Evolutionary conservation across 1,140 invertebrate genomes (phyloP), one percentile per base, ranked within the genome.

Genomic region (Muscidifurax raptorellus): DNA sequence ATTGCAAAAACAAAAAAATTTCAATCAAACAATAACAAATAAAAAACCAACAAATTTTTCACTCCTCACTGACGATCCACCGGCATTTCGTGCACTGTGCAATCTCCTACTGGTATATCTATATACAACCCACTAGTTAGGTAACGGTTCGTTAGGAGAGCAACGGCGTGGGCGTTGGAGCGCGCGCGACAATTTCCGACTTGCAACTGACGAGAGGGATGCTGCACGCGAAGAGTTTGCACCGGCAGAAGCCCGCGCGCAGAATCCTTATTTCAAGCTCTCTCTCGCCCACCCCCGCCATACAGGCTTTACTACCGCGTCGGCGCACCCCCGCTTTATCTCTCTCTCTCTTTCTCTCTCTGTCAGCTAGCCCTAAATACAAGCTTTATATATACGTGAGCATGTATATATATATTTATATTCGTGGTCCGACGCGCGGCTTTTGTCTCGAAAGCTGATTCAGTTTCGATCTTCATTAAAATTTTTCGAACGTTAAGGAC

Each of bases 171-270:
- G n/a, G 3, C 7, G 77, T 22, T 4, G n/a, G 1, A 66, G 44
- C 27, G 25, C 40, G 25, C 78, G 32, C 71, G 44, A 47, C 79
- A 80, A 91, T 91, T 90, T 88, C 92, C 88, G 88, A 92, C 85
- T 90, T 91, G 90, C 90, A 90, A 92, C 92, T 93, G 92, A 91
- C 88, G 89, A n/a, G 52, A 89, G 87, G 88, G 90, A 92, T 90
- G 91, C 92, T 91, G 91, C 89, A 89, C 84, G 52, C 52, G 89
- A 88, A 92, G 91, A 91, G 90, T 91, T 92, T 91, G 90, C 91
- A 91, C 90, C 90, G 87, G 88, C 82, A 74, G 89, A 90, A 89
- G 88, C 90, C 91, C 91, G 36, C 52, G 82, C 82, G 91, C 92
- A 91, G 87, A 89, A 86, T 83, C 87, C 52, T 79, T 84, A 77